Base-by-base conservation (phyloP, 2,797 vertebrate species). In the Novumbra hubbsi region DNA sequence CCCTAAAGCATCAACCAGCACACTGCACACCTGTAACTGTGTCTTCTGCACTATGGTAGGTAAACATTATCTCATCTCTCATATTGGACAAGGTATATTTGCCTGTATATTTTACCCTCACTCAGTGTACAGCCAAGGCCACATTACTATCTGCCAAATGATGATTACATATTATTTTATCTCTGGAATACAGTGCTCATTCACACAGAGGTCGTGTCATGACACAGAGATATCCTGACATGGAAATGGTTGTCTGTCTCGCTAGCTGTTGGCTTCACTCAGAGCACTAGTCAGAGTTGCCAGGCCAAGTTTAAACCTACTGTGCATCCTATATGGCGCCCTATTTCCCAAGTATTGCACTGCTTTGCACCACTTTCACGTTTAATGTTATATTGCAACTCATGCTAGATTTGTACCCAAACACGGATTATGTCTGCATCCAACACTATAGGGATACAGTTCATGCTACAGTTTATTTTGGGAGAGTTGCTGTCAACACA, bases 41-140 rank as follows among this genome's bases (percentile, higher is more conserved):
- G 87, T 94, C 83, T 99, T 96, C 84, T 99, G 98, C 81, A 95
- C 95, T 69, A 83, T 79, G 78, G 98, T 99, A 91, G 90, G 90
- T 77, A 73, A 70, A 77, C 12, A 21, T 4, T 1, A 12, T 24
- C 55, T 57, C 21, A 14, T 57, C 11, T 57, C 21, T 57, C n/a
- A 24, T n/a, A 88, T 19, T 80, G 86, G 30, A 17, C 91, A 57
- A 11, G 55, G 0, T 12, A 57, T 24, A n/a, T n/a, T n/a, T 12
- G 5, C n/a, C 55, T 24, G 21, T 57, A 57, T 57, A 21, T 24
- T 12, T 24, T 57, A 57, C 24, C 21, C 55, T 24, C 55, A 64
- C 55, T 57, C 21, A 24, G 2, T 24, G 0, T 57, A 21, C 55
- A 24, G 11, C 2, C 21, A 57, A 52, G 17, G n/a, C 6, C 12